Percentiles rank a stretch among this genome's conserved stretches.
Evolutionary conservation across 2,888 invertebrate species (phyloP).

Genomic region (Muscina levida): DNA sequence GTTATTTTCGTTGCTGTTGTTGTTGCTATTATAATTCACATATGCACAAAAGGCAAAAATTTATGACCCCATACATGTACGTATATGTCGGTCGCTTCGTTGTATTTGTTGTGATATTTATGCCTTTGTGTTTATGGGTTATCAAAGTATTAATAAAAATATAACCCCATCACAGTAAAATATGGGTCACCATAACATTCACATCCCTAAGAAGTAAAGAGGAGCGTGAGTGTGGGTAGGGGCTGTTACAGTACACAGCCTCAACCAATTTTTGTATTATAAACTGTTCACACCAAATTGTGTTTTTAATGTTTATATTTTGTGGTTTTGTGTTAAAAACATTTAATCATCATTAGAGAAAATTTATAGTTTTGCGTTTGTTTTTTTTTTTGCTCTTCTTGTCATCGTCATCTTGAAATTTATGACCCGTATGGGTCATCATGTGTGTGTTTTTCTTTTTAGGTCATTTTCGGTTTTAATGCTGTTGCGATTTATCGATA

Average conservation of each 20-base stretch:
- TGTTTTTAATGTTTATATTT: neutral
- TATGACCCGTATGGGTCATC: no score
- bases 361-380: neutral
- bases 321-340: neutral
- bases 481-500: no score
- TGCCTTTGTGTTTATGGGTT: slow-evolving; percentile 12
- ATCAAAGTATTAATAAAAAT: slow-evolving; percentile 21
- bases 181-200: slow-evolving; percentile 27
- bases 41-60: neutral
- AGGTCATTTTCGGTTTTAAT: no score
- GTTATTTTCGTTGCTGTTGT: neutral
- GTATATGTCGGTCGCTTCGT: slow-evolving; percentile 2
- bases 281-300: no score
- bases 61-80: slow-evolving; percentile 28
- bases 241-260: no score
- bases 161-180: slow-evolving; percentile 5
- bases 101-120: slow-evolving; percentile 17
- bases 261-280: no score
- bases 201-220: no score
- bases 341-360: slow-evolving; percentile 18
- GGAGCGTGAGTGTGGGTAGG: no score
- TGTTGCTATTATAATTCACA: neutral
- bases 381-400: neutral
- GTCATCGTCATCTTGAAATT: no score
- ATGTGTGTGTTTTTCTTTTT: no score